Percentiles rank a stretch among this genome's conserved stretches.
Evolutionary conservation across 2,888 invertebrate species (phyloP).

Genomic region (Cosmopolites sordidus): DNA sequence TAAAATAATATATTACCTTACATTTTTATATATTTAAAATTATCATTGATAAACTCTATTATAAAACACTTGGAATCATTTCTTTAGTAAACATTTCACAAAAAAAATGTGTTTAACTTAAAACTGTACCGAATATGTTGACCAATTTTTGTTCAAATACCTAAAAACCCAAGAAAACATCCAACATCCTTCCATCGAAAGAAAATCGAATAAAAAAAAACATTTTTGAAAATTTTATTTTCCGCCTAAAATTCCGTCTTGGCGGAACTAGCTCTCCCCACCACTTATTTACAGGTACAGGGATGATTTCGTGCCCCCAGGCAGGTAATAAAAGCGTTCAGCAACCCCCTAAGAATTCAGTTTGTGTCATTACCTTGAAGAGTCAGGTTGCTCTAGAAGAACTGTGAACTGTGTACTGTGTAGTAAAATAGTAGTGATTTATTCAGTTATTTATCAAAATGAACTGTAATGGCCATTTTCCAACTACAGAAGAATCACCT

Average conservation of each 20-base stretch:
- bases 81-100: too few relatives aligned
- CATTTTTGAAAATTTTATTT: not conserved
- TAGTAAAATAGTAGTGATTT: too few relatives aligned
- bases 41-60: too few relatives aligned
- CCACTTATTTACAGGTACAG: conserved; percentile 18
- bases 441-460: conserved; percentile 9
- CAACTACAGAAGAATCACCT: not conserved
- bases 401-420: too few relatives aligned
- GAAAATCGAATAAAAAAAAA: not conserved
- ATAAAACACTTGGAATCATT: too few relatives aligned
- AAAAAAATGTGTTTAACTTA: too few relatives aligned
- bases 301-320: conserved; percentile 21
- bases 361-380: conserved; percentile 7
- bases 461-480: conserved; percentile 13
- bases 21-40: too few relatives aligned
- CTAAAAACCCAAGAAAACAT: too few relatives aligned
- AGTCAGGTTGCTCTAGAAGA: conserved; percentile 1
- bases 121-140: too few relatives aligned
- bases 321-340: conserved; percentile 13
- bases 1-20: too few relatives aligned
- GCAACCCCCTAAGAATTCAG: conserved; percentile 14
- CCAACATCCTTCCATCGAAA: not conserved
- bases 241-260: not conserved
- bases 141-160: too few relatives aligned
- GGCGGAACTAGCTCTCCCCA: not conserved